Percentiles rank a stretch among this genome's conserved stretches.
These are phyloP conservation scores for Drosophila conformis DNA, from an alignment of 2,888 invertebrate species.

Conservation along the genomic window DNA sequence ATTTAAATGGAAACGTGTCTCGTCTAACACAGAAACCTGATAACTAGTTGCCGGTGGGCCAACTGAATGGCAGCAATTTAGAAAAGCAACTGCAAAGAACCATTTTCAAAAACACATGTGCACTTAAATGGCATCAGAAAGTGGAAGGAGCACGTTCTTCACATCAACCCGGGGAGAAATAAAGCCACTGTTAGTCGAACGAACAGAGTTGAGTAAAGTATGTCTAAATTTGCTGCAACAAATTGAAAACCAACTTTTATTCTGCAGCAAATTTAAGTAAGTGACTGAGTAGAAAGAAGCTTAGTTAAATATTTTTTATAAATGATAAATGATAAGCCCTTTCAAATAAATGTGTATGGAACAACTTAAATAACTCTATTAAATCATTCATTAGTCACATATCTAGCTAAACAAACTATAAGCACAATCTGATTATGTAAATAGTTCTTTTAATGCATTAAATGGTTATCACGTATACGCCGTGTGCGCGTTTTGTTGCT, in stretches of 20 bases:
- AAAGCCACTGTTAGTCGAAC: conserved; percentile 52
- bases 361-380: neutral
- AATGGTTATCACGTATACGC: conserved; percentile 15
- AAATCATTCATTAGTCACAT: neutral
- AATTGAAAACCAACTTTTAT: neutral
- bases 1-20: conserved; percentile 50
- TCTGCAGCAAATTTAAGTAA: neutral
- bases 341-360: neutral
- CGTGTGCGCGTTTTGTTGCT: conserved; percentile 8
- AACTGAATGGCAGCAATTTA: conserved; percentile 58
- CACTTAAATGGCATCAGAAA: conserved; percentile 34
- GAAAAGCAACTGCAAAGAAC: conserved; percentile 18
- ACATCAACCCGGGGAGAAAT: conserved; percentile 35
- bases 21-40: conserved; percentile 14
- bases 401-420: neutral
- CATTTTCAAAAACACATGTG: conserved; percentile 35
- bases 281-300: too few relatives aligned
- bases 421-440: neutral
- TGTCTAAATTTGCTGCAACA: conserved; percentile 7
- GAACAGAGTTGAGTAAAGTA: conserved; percentile 10
- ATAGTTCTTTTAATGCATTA: neutral
- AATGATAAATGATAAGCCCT: neutral
- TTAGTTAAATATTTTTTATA: too few relatives aligned
- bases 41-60: conserved; percentile 34
- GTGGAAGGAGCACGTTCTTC: conserved; percentile 21